Evolutionary conservation across 2,113 vertebrate species (phyloP).

Genomic region (Serilophus lunatus): DNA sequence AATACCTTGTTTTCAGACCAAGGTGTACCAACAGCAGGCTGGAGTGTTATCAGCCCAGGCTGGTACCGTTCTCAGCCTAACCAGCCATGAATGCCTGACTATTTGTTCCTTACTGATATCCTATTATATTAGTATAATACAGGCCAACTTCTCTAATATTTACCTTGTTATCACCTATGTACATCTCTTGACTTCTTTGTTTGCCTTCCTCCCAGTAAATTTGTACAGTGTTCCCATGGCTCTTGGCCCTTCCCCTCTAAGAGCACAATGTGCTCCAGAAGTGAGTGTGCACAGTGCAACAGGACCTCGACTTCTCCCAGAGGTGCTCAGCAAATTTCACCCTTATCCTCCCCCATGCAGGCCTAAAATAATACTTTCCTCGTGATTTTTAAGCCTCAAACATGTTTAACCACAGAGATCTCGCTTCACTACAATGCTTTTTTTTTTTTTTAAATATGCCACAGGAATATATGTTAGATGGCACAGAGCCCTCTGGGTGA

Average conservation of each 20-base stretch:
- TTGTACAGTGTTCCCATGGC: conserved; percentile 17
- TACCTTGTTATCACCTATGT: conserved; percentile 57
- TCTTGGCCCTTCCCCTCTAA: not conserved
- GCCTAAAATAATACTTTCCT: not conserved
- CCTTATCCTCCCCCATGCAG: not conserved
- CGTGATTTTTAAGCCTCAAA: not conserved
- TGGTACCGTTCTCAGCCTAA: conserved; percentile 1
- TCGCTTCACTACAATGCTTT: accelerated
- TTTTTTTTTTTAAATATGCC: not conserved
- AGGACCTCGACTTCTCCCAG: not conserved
- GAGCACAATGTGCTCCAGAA: not conserved
- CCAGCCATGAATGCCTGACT: not conserved
- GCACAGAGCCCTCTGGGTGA: not conserved
- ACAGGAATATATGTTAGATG: accelerated
- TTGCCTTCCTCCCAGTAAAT: conserved; percentile 57
- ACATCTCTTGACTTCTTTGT: conserved; percentile 62
- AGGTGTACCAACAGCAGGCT: conserved; percentile 6
- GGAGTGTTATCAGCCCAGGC: conserved; percentile 31
- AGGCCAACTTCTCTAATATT: conserved; percentile 55
- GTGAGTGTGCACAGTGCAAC: accelerated
- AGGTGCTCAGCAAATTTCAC: not conserved
- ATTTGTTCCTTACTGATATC: conserved; percentile 35
- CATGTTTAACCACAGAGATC: not conserved
- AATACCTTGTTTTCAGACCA: not conserved
- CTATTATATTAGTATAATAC: conserved; percentile 27